Evolutionary conservation across 2,888 invertebrate genomes (phyloP), one percentile per base, ranked within the genome.

Genomic region (Lasioglossum morio): DNA sequence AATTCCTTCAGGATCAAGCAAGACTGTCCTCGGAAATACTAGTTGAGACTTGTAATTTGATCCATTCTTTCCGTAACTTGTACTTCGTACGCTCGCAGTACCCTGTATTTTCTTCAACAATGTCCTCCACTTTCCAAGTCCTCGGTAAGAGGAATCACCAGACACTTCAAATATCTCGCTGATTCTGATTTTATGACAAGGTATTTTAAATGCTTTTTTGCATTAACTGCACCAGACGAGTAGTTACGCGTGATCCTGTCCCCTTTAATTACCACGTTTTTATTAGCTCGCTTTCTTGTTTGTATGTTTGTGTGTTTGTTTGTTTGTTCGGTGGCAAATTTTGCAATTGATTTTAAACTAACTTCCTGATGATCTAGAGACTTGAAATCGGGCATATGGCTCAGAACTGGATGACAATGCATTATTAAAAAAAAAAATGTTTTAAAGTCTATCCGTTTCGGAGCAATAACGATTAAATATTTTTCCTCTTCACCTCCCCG

Each of bases 41-140:
- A 30, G 30, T 63, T 63, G 63, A 30, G 63, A 63, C 30, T 16
- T 63, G 30, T 63, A 27, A 63, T 63, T 63, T 63, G 27, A 63
- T 63, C 57, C 40, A 60, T 75, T 40, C 57, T 75, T 75, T 57
- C 7, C 34, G 74, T n/a, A n/a, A n/a, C 53, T 37, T 75, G 53
- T n/a, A 57, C 37, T 57, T 75, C 37, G 46, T 46, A 48, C 48
- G 30, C 63, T 30, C 30, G 30, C 30, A 16, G 63, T 16, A 63
- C 27, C 7, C 63, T 16, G 30, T 30, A 30, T 63, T 63, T 63
- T 30, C 30, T 27, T 27, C 27, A 7, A 16, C 63, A 63, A 30
- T 63, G 63, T 30, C 30, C 27, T 63, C 30, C 63, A 30, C 16
- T 63, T 63, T 30, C 27, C 16, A 30, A 63, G 16, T 16, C 30